These are phyloP conservation scores for Empidonax traillii DNA, from an alignment of 2,113 vertebrate species.

Conservation along the genomic window DNA sequence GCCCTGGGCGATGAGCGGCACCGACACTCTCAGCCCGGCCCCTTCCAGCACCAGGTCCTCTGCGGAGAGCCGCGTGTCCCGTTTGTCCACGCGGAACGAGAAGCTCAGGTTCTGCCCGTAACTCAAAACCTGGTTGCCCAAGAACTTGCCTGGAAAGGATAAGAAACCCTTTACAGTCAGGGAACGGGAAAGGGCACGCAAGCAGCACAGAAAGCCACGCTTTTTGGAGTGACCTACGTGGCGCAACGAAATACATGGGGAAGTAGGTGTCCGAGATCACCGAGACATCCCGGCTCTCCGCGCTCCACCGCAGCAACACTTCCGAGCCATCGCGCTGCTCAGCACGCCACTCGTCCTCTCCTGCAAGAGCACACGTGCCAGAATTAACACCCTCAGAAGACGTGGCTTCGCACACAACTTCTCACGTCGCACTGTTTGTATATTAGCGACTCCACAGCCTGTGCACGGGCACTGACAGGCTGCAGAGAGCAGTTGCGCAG, in stretches of 20 bases:
- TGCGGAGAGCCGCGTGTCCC: conserved; percentile 89
- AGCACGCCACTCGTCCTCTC: conserved; percentile 85
- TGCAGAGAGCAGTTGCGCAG: not conserved
- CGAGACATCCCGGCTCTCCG: conserved; percentile 81
- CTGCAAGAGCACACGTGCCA: conserved; percentile 42
- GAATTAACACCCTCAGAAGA: not conserved
- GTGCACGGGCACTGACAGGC: not conserved
- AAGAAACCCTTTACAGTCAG: not conserved
- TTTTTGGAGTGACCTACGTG: conserved; percentile 76
- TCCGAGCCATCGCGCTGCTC: conserved; percentile 85
- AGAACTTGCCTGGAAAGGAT: conserved; percentile 82
- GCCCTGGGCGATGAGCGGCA: conserved; percentile 94
- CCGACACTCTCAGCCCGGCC: conserved; percentile 80
- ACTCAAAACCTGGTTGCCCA: conserved; percentile 91
- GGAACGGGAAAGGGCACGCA: not conserved
- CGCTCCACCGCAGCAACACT: conserved; percentile 82
- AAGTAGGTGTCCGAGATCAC: conserved; percentile 92
- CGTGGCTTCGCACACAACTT: not conserved
- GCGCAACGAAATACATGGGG: conserved; percentile 92
- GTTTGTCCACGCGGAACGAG: conserved; percentile 87
- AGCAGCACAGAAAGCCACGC: not conserved
- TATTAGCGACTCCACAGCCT: not conserved
- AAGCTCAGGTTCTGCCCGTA: conserved; percentile 94
- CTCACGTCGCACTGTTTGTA: rapidly evolving
- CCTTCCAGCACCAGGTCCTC: conserved; percentile 95